A percentile compares a stretch with the other conserved stretches of the same genome.
These are phyloP conservation scores for Cydia fagiglandana DNA, from an alignment of 1,140 invertebrate species.

Conservation along the genomic window DNA sequence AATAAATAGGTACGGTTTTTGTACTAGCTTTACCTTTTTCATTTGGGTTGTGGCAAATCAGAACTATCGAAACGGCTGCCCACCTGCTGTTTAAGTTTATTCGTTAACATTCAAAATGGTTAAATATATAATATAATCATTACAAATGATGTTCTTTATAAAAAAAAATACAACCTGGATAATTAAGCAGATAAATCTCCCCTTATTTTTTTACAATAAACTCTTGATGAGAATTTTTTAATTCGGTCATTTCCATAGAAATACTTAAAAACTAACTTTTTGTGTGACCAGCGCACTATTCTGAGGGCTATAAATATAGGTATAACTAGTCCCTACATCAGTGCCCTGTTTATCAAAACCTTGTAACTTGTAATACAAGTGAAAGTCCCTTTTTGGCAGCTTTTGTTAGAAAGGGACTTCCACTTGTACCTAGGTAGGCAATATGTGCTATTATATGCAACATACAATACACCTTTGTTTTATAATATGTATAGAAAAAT, in stretches of 20 bases:
- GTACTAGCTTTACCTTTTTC: constrained; percentile 21
- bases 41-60: constrained; percentile 13
- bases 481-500: too few species aligned
- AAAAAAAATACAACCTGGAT: not conserved
- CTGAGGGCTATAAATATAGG: not conserved
- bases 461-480: too few species aligned
- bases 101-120: not conserved
- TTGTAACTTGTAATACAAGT: too few species aligned
- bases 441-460: too few species aligned
- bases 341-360: too few species aligned
- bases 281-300: not conserved
- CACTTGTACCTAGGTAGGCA: too few species aligned
- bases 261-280: not conserved
- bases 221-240: not conserved
- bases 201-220: not conserved
- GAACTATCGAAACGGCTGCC: not conserved
- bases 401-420: too few species aligned
- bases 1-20: constrained; percentile 19
- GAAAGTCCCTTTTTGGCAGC: too few species aligned
- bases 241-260: not conserved
- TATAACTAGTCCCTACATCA: too few species aligned
- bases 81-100: not conserved
- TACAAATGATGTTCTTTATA: not conserved
- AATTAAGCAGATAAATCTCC: too few species aligned
- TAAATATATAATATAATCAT: too few species aligned